Evolutionary conservation across 2,113 vertebrate species (phyloP), one percentile per base, ranked within the genome.

Genomic region (Origma solitaria): DNA sequence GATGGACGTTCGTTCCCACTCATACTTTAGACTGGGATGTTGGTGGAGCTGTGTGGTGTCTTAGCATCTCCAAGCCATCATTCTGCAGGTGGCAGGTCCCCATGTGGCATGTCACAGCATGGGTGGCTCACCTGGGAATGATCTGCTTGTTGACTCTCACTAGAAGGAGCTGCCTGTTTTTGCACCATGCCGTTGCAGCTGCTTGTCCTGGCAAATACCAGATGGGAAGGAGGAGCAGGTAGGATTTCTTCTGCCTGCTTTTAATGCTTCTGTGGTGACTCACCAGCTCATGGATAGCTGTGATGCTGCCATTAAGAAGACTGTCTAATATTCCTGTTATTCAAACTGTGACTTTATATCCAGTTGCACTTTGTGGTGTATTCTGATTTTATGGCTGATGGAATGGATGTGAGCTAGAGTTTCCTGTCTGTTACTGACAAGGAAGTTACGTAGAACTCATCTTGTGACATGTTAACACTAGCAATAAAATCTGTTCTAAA

Each of bases 141-240:
- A 25, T 24, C 49, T 45, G 18, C 4, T 0, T 57, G 33, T n/a
- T 68, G 40, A 12, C 1, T 4, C 51, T 40, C 23, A 9, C 22
- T 35, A 7, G 35, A 47, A 81, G 45, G 27, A 73, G 15, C 28
- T 56, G 60, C 57, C 49, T 66, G 10, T 21, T 71, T 76, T 85
- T 57, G 60, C 47, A 61, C 45, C 9, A 0, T 37, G 42, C 33
- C 2, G 1, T 38, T 72, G 13, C 0, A 0, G 77, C 30, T 82
- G 56, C 88, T 64, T 77, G 49, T 86, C 35, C 56, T 73, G 71
- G 73, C 73, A 91, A 38, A 57, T 68, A 24, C 37, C 54, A 35
- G 4, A 30, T 13, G 45, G 78, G 38, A 65, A 61, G 61, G 49
- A 77, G 45, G 77, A 57, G 51, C 19, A 6, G 64, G 44, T 2